Evolutionary conservation across 1,140 invertebrate genomes (phyloP), one percentile per base, ranked within the genome.

Genomic region (Pygmarrhopalites habei): DNA sequence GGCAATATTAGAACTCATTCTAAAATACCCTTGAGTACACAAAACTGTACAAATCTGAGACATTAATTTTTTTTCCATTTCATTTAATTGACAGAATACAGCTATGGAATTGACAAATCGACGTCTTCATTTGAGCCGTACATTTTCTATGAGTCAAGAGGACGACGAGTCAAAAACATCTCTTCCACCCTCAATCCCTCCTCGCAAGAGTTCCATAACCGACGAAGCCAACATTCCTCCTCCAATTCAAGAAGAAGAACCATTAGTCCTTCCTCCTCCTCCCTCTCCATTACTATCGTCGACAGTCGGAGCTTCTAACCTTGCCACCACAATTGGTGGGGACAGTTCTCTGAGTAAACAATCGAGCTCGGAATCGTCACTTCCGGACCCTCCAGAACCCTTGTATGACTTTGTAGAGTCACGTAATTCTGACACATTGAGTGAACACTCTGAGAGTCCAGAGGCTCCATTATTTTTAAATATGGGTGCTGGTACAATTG

Each of bases 401-500:
- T 30, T 64, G 19, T 64, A 64, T 44, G 62, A 64, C 41, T 26
- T 52, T 23, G 62, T 64, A 21, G 46, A 64, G 35, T 58, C 41
- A 23, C 55, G 55, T 17, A 64, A 56, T 49, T 57, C 55, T 2
- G 62, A 64, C 23, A 64, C 62, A 29, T 32, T 64, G 46, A 58
- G 53, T 23, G 57, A 64, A 21, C 57, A 64, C n/a, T 52, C 30
- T n/a, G 57, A 59, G n/a, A 64, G 56, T 32, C 59, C 47, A 7
- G 46, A 58, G 21, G 56, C 46, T 30, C 58, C 43, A 17, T n/a
- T 60, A 35, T 41, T 60, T 12, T n/a, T 47, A 15, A 47, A 49
- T 26, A 12, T 41, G 26, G 57, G 39, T 15, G 49, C 47, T 12
- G 55, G 53, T 14, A 56, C 55, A 17, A 62, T 62, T 39, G 43